Evolutionary conservation across 2,888 invertebrate species (phyloP).

Genomic region (Chrysomela aeneicollis): DNA sequence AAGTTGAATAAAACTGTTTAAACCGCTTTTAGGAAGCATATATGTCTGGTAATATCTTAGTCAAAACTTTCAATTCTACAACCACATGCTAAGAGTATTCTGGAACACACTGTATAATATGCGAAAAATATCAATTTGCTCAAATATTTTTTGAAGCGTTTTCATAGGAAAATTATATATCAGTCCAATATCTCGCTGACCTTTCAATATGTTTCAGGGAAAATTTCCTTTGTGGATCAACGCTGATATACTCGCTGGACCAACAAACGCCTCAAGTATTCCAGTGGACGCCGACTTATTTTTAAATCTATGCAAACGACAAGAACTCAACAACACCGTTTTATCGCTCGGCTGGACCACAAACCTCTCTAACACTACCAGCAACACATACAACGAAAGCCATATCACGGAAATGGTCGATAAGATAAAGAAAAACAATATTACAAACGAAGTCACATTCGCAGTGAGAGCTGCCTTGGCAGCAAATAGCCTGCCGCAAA

Average conservation of each 20-base stretch:
- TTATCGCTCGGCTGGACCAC: slow-evolving; percentile 84
- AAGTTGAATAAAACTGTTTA: no score
- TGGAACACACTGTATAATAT: no score
- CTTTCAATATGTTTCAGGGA: slow-evolving; percentile 62
- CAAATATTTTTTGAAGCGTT: no score
- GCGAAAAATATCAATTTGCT: no score
- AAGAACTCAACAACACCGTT: slow-evolving; percentile 69
- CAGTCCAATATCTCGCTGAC: no score
- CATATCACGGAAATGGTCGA: slow-evolving; percentile 76
- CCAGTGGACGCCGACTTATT: slow-evolving; percentile 75
- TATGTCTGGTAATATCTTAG: no score
- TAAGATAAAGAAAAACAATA: slow-evolving; percentile 64
- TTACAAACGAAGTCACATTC: slow-evolving; percentile 79
- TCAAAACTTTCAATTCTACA: no score
- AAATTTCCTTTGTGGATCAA: slow-evolving; percentile 84
- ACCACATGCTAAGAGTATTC: no score
- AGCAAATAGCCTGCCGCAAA: slow-evolving; percentile 69
- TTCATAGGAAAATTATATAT: no score
- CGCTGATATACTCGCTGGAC: slow-evolving; percentile 85
- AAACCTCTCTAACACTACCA: slow-evolving; percentile 49
- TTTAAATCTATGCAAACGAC: slow-evolving; percentile 63
- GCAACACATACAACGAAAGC: slow-evolving; percentile 65
- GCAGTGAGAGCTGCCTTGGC: slow-evolving; percentile 78
- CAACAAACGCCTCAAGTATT: slow-evolving; percentile 66
- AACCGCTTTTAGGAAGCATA: no score